Evolutionary conservation across 2,888 invertebrate species (phyloP), one percentile per base, ranked within the genome.

Genomic region (Phorcus lineatus): DNA sequence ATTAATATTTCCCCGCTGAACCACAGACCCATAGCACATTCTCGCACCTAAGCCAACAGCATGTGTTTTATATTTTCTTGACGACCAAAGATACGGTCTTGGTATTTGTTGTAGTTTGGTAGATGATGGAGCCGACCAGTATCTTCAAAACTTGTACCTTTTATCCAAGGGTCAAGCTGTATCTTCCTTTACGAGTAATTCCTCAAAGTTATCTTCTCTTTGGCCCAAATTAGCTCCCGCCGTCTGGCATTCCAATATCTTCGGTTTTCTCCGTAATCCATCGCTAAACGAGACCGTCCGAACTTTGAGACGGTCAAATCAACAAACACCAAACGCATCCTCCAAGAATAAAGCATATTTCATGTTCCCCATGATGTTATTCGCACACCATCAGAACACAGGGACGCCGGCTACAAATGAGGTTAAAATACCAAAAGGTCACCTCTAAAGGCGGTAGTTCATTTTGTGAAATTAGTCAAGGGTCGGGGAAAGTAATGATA

Each of bases 351-450:
- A 70, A 70, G 70, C 70, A 70, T 70, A 36, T 70, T 70, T 70
- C 70, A 70, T 70, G 40, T 70, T 70, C 70, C 70, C 36, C 36
- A 70, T 70, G 19, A 36, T 40, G 17, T 40, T n/a, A 70, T 40
- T 36, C 70, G 36, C 70, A 70, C 70, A 70, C 36, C 70, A 4
- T n/a, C 40, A 19, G 19, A 70, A 40, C 70, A 36, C 17, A 40
- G 28, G 19, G 36, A 70, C 36, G 70, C 70, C 31, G 24, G 31
- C 31, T 28, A 31, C 31, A 67, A 67, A 67, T 31, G 31, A 36
- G 70, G 70, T 70, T 70, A 70, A 70, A 70, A 70, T 70, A 70
- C 31, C 70, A 36, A 70, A 70, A 70, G 70, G 70, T 70, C 70
- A 70, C 17, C 36, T 17, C 17, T 28, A 70, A 36, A 36, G 19